phyloP scores from a whole-genome alignment of 2,113 vertebrate genomes.

The Amia ocellicauda region DNA sequence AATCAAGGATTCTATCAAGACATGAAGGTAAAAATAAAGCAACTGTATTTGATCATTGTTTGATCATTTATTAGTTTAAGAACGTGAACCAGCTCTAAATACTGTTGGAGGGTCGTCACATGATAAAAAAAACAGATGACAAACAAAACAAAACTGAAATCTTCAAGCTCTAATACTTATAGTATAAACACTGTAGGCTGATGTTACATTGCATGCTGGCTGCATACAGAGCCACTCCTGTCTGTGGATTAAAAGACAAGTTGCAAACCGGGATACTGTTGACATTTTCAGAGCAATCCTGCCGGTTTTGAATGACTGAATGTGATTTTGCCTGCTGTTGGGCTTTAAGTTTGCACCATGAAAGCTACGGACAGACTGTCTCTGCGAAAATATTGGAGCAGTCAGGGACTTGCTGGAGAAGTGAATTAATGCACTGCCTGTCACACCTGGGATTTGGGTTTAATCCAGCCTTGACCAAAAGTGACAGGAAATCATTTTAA shows the following conservation, averaged over 20 bases:
- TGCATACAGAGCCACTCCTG: too few relatives aligned
- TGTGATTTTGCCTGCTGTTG: neutral
- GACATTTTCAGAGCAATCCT: constrained; percentile 1
- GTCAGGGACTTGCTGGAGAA: constrained; percentile 8
- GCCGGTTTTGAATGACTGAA: neutral
- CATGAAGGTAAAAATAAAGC: too few relatives aligned
- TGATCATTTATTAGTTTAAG: too few relatives aligned
- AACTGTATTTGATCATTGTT: too few relatives aligned
- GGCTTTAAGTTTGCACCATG: neutral
- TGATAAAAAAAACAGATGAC: too few relatives aligned
- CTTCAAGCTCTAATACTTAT: too few relatives aligned
- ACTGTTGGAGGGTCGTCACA: too few relatives aligned
- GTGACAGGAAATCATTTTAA: constrained; percentile 45
- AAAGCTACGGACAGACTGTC: constrained; percentile 12
- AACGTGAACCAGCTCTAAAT: too few relatives aligned
- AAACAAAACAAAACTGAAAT: too few relatives aligned
- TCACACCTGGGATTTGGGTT: constrained; percentile 36
- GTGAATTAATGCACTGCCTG: constrained; percentile 34
- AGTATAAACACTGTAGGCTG: too few relatives aligned
- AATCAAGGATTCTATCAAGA: too few relatives aligned
- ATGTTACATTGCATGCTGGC: too few relatives aligned
- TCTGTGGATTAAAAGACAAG: neutral
- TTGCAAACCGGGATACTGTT: neutral
- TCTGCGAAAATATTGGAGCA: constrained; percentile 10
- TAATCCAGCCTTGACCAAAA: constrained; percentile 36